phyloP scores from a whole-genome alignment of 1,140 invertebrate genomes.

The Cydia strobilella region DNA sequence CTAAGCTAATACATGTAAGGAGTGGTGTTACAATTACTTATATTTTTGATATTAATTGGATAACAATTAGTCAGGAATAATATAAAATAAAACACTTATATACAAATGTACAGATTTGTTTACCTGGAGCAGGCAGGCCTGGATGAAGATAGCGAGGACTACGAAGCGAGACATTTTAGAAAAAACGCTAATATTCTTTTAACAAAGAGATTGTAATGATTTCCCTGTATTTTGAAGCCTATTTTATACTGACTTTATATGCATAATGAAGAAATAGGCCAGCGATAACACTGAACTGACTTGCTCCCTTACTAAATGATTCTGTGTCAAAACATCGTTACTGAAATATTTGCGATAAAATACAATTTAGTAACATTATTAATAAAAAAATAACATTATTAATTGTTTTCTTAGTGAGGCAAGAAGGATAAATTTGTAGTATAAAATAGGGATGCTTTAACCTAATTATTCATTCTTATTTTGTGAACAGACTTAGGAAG shows the following conservation, averaged over 20 bases:
- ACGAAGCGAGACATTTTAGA: slow-evolving; percentile 37
- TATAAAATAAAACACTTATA: too few species aligned
- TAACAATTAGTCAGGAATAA: too few species aligned
- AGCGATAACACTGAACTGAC: not conserved
- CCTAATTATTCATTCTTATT: not conserved
- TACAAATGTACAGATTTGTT: not conserved
- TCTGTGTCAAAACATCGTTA: not conserved
- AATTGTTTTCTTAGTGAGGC: not conserved
- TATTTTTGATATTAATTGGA: too few species aligned
- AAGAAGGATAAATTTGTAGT: not conserved
- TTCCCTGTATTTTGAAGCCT: not conserved
- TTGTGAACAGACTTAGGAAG: not conserved
- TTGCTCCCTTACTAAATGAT: not conserved
- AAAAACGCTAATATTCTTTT: not conserved
- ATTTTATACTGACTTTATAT: not conserved
- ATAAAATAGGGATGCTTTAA: not conserved
- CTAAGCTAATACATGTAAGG: too few species aligned
- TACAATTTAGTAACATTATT: not conserved
- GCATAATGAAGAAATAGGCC: not conserved
- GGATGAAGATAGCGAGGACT: slow-evolving; percentile 36
- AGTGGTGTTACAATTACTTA: too few species aligned
- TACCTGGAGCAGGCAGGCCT: slow-evolving; percentile 38
- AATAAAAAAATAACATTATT: not conserved
- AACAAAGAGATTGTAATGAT: not conserved
- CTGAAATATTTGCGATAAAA: not conserved